Percentiles rank a stretch among this genome's conserved stretches.
These are phyloP conservation scores for Notolepis coatsorum DNA, from an alignment of 2,797 vertebrate species.

Conservation along the genomic window DNA sequence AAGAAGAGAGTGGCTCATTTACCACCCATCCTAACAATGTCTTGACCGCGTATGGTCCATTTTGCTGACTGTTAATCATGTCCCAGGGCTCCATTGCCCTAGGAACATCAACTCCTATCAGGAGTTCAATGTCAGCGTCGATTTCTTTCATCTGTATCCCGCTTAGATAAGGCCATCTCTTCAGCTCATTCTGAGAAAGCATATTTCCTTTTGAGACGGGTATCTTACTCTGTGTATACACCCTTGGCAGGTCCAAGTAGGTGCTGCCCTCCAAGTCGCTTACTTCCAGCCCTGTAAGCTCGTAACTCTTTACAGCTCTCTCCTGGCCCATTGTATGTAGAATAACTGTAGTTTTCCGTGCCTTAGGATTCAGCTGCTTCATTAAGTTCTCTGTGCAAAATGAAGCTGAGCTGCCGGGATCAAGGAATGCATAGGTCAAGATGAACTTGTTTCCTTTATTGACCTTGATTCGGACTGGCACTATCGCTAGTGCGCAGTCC, in stretches of 20 bases:
- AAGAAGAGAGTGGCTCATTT: slow-evolving; percentile 8
- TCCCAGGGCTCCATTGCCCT: slow-evolving; percentile 21
- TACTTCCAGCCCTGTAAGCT: slow-evolving; percentile 21
- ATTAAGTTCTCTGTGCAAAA: slow-evolving; percentile 6
- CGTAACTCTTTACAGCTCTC: not conserved
- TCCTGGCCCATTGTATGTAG: slow-evolving; percentile 13
- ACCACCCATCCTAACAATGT: slow-evolving; percentile 25
- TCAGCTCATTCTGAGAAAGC: not conserved
- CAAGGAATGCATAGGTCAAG: slow-evolving; percentile 4
- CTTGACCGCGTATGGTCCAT: slow-evolving; percentile 22
- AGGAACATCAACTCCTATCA: slow-evolving; percentile 16
- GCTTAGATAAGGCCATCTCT: slow-evolving; percentile 8
- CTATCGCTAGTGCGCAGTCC: slow-evolving; percentile 11
- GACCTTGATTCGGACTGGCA: slow-evolving; percentile 6
- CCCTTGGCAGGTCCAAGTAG: slow-evolving; percentile 8
- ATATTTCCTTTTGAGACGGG: slow-evolving; percentile 21
- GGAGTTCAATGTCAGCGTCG: slow-evolving; percentile 9
- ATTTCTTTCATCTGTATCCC: not conserved
- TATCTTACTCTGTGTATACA: slow-evolving; percentile 23
- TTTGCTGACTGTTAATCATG: slow-evolving; percentile 11
- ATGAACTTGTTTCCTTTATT: slow-evolving; percentile 2
- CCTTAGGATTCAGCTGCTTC: not conserved
- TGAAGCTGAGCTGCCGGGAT: not conserved
- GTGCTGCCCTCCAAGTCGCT: not conserved
- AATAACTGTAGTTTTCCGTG: not conserved